A percentile compares a stretch with the other conserved stretches of the same genome.
phyloP scores from a whole-genome alignment of 2,888 invertebrate species.

The Epinotia nisella region DNA sequence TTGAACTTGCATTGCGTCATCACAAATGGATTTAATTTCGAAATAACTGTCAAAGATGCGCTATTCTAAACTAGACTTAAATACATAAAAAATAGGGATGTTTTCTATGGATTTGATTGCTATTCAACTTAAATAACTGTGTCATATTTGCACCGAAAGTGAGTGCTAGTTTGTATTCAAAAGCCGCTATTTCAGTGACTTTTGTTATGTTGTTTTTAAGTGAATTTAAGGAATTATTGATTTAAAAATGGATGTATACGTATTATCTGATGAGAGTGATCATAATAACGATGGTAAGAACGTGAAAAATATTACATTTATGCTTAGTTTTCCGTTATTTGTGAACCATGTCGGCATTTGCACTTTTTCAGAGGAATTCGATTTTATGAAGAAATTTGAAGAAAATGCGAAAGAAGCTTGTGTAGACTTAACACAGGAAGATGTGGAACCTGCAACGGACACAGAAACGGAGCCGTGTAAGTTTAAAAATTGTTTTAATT shows the following conservation, averaged over 20 bases:
- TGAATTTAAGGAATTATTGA: neutral
- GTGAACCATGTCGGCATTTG: neutral
- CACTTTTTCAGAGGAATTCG: slow-evolving; percentile 20
- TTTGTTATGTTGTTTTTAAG: neutral
- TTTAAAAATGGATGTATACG: slow-evolving; percentile 31
- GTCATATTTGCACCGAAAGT: neutral
- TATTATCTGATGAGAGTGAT: slow-evolving; percentile 37
- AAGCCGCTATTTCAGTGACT: neutral
- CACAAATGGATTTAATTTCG: neutral
- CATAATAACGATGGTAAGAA: slow-evolving; percentile 23
- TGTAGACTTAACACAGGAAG: slow-evolving; percentile 42
- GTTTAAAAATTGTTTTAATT: neutral
- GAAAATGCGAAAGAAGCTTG: slow-evolving; percentile 14
- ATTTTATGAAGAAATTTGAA: slow-evolving; percentile 9
- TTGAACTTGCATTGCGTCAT: neutral
- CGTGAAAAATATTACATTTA: neutral
- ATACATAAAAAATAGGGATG: accelerated
- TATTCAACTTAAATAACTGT: neutral
- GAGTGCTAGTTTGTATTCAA: neutral
- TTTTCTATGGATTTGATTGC: neutral
- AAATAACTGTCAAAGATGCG: no score
- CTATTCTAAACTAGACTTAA: slow-evolving; percentile 2
- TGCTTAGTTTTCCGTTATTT: neutral
- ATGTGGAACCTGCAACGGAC: slow-evolving; percentile 20
- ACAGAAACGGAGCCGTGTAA: slow-evolving; percentile 27